phyloP scores from a whole-genome alignment of 1,140 invertebrate genomes.

The Potamilus streckersoni region DNA sequence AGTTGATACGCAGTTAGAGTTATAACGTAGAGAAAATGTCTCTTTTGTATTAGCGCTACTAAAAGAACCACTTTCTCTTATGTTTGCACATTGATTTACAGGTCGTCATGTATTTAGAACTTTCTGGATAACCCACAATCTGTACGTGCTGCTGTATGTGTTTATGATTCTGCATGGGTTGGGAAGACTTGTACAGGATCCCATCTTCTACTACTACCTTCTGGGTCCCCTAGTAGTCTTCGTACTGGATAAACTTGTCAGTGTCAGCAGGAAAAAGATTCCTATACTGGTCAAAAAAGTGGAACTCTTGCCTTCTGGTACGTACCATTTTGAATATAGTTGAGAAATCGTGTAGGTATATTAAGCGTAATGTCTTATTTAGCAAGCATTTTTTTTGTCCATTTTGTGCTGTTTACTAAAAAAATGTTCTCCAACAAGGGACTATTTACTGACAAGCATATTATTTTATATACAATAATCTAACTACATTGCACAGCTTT shows the following conservation, averaged over 20 bases:
- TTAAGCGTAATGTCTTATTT: no score
- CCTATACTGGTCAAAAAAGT: slow-evolving; percentile 96
- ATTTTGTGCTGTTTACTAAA: no score
- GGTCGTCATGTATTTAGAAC: slow-evolving; percentile 77
- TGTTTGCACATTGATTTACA: no score
- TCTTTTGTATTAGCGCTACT: no score
- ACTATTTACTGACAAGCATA: not conserved
- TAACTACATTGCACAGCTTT: not conserved
- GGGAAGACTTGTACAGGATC: slow-evolving; percentile 80
- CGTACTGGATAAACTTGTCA: slow-evolving; percentile 92
- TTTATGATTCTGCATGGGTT: slow-evolving; percentile 90
- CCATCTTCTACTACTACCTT: slow-evolving; percentile 95
- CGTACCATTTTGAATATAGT: not conserved
- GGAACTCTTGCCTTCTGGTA: slow-evolving; percentile 91
- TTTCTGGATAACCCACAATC: slow-evolving; percentile 94
- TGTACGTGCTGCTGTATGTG: slow-evolving; percentile 91
- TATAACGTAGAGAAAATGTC: no score
- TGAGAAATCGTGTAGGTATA: no score
- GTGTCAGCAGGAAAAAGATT: slow-evolving; percentile 74
- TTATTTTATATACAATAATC: not conserved
- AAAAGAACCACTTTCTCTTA: no score
- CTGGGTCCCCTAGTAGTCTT: slow-evolving; percentile 91
- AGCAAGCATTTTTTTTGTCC: no score
- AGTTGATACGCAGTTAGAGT: no score
- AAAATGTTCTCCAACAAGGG: not conserved